Conservation (phyloP, 2,113 vertebrate species). For the Callithrix jacchus region DNA sequence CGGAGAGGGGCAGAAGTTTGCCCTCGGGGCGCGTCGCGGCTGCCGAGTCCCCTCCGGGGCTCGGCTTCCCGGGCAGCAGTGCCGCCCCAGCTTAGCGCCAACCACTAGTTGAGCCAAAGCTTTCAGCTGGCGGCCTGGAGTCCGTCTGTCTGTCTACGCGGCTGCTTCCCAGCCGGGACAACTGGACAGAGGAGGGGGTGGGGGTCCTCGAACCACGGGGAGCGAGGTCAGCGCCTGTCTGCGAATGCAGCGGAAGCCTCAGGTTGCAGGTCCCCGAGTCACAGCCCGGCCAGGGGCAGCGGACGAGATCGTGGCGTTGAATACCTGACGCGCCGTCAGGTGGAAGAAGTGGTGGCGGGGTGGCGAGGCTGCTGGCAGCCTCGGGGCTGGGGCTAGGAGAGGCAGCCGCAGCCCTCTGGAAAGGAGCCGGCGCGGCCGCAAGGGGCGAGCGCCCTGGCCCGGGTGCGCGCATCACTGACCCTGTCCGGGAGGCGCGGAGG, state of each 20-base stretch:
- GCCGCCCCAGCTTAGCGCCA: background rate
- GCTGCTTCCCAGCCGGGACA: background rate
- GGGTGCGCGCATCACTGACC: background rate
- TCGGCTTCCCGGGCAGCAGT: background rate
- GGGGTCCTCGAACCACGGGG: background rate
- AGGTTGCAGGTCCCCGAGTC: background rate
- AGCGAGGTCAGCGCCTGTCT: background rate
- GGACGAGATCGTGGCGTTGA: background rate
- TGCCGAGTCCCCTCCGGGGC: background rate
- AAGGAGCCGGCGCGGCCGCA: background rate
- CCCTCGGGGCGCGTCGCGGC: background rate
- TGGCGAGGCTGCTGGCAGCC: background rate
- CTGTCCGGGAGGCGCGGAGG: background rate
- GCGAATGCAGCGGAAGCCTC: background rate
- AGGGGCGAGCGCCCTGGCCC: background rate
- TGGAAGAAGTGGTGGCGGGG: background rate
- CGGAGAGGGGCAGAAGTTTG: background rate
- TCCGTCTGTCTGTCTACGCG: background rate
- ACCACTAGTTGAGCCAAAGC: background rate
- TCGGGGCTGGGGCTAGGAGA: background rate
- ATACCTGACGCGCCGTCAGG: conserved; percentile 40
- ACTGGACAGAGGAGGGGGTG: background rate
- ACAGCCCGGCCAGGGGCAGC: background rate
- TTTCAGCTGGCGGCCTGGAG: background rate
- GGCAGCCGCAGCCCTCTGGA: background rate